Evolutionary conservation across 2,888 invertebrate genomes (phyloP).

Genomic region (Chalcosyrphus nemorum): DNA sequence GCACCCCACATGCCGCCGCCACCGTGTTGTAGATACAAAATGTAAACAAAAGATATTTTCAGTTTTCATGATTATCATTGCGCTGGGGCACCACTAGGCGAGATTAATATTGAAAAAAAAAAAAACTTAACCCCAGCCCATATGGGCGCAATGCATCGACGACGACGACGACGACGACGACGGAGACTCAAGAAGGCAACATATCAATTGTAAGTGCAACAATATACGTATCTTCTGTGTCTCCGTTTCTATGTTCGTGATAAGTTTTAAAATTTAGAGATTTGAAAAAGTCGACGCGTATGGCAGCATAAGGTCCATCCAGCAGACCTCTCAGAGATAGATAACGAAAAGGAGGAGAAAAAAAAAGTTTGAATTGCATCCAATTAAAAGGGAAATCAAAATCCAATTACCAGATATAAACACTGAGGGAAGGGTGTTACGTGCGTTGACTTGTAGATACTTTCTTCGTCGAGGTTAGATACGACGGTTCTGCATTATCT

Average conservation of each 20-base stretch:
- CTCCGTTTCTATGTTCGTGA: constrained; percentile 43
- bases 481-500: constrained; percentile 38
- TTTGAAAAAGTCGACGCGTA: constrained; percentile 43
- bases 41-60: constrained; percentile 61
- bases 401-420: constrained; percentile 58
- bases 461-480: no score
- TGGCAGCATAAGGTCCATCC: constrained; percentile 53
- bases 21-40: constrained; percentile 16
- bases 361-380: constrained; percentile 44
- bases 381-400: constrained; percentile 65
- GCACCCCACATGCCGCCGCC: constrained; percentile 15
- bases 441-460: constrained; percentile 57
- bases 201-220: constrained; percentile 65
- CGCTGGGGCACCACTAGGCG: constrained; percentile 21
- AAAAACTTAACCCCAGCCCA: constrained; percentile 51
- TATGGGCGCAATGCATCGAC: constrained; percentile 50
- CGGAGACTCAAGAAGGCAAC: no score
- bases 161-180: neutral
- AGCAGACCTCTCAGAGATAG: no score
- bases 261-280: constrained; percentile 65
- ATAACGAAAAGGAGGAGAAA: constrained; percentile 33
- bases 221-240: constrained; percentile 13
- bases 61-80: constrained; percentile 46
- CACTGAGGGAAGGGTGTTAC: constrained; percentile 36
- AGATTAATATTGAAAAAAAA: constrained; percentile 18